Base-by-base conservation (phyloP, 2,113 vertebrate genomes). In the Himantopus leucocephalus region DNA sequence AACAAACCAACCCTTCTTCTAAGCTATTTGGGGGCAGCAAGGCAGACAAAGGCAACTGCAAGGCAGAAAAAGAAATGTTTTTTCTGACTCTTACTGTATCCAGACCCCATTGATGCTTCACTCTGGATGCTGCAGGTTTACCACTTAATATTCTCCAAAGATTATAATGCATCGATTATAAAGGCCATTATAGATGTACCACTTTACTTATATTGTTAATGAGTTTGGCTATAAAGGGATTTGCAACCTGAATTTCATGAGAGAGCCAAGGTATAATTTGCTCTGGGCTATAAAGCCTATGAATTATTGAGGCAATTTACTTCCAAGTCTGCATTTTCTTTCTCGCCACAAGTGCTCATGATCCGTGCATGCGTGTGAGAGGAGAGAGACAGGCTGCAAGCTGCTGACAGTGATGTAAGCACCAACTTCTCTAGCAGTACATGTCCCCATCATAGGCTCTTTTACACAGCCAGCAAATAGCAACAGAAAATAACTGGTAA, bases 251-350 rank as follows among this genome's bases (percentile, higher is more conserved):
- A 94, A 92, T 94, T 96, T 88, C 90, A 59, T 8, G 55, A 74
- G 91, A 93, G 84, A 94, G 86, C 87, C 84, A 85, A 92, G 89
- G 87, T 96, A 96, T 96, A 93, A 93, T 96, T 96, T 97, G 91
- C 85, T 90, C 67, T 67, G 74, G 84, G 95, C 81, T 93, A 95
- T 85, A 95, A 97, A 94, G 71, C 84, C 71, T 64, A 90, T 96
- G 91, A 97, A 96, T 96, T 97, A 96, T 96, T 97, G 81, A 97
- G 78, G 59, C 83, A 91, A 95, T 97, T 97, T 96, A 90, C 67
- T 97, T 96, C 84, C 91, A 92, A 78, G 91, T 19, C 95, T 94
- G 84, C 80, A 0, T 94, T 94, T 91, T 71, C 91, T 48, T 79
- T 76, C 75, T 73, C 76, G 89, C 86, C 73, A 48, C 74, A 60